Percentiles rank a stretch among this genome's conserved stretches.
These are phyloP conservation scores for Aphelinus certus DNA, from an alignment of 1,140 invertebrate species.

Conservation along the genomic window DNA sequence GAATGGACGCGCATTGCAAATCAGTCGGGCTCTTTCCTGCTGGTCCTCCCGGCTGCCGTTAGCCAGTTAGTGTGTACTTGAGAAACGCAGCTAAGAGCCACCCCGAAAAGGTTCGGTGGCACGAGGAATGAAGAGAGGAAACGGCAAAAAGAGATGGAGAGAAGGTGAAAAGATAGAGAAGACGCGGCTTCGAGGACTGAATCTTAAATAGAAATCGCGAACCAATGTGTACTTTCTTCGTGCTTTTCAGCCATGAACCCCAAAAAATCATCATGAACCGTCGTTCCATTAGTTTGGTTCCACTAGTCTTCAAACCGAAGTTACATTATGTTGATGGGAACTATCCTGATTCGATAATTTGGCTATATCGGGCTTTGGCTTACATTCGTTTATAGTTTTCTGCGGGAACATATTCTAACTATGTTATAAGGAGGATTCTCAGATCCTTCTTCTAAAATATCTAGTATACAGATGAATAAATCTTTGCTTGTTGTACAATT, in stretches of 20 bases:
- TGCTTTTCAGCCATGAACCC: conserved; percentile 17
- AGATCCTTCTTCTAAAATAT: no score
- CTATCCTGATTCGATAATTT: no score
- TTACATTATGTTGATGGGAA: no score
- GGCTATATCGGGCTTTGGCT: no score
- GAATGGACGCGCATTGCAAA: conserved; percentile 5
- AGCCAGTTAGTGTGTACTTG: conserved; percentile 6
- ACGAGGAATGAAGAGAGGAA: neutral
- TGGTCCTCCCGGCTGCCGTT: conserved; percentile 9
- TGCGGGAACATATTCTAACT: no score
- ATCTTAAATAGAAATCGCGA: conserved; percentile 32
- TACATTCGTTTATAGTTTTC: no score
- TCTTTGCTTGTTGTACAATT: no score
- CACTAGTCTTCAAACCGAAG: no score
- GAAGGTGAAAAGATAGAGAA: neutral
- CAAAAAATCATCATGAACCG: no score
- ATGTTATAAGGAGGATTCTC: no score
- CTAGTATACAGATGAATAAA: no score
- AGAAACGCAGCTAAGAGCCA: conserved; percentile 18
- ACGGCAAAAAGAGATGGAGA: conserved; percentile 12
- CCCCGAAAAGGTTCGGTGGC: conserved; percentile 5
- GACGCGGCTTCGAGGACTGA: conserved; percentile 32
- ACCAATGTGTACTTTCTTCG: conserved; percentile 20
- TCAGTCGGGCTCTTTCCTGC: conserved; percentile 10
- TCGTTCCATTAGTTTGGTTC: no score